Evolutionary conservation across 2,797 vertebrate species (phyloP), one percentile per base, ranked within the genome.

Genomic region (Heterohyrax brucei): DNA sequence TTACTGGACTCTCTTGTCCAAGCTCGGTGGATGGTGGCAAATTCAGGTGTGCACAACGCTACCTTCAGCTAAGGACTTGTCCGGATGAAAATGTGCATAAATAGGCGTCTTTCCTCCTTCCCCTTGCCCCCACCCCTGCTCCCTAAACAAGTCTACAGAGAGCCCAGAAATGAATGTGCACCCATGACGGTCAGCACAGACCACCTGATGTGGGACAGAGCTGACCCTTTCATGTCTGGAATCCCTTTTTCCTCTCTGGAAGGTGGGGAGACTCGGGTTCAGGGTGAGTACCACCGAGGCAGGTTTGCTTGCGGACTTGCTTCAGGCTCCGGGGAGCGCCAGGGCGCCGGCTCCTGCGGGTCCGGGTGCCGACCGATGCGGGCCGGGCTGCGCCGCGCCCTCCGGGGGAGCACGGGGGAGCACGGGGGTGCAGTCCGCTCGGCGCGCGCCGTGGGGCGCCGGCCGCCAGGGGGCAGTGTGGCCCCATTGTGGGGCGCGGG

Each of bases 381-480:
- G 8, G 26, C 14, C 48, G 53, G 10, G 14, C 7, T 77, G n/a
- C 10, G 26, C 24, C 24, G 61, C 39, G 39, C 39, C 13, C 50
- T 10, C 28, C 10, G 56, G 2, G 3, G 18, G 18, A 5, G 39
- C 39, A 39, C 39, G 39, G 33, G 10, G 61, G 46, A 4, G 33
- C 12, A 5, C 7, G 21, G 72, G 24, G 0, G 33, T 7, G 6
- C 48, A 2, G 1, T 7, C 53, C 2, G 68, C 8, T 39, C 6
- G 0, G 44, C 5, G 79, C 76, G 3, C 2, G 24, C 21, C 66
- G 44, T 7, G 85, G 39, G 3, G 66, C 9, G 4, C 24, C 2
- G 7, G 77, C 95, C 95, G 26, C 87, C 95, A 97, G 96, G 92
- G 90, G 96, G 92, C 96, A 33, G 90, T 97, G 92, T 89, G 78